Conservation (phyloP, 2,888 invertebrate species). For the Rhimphoctona megacephalus region DNA sequence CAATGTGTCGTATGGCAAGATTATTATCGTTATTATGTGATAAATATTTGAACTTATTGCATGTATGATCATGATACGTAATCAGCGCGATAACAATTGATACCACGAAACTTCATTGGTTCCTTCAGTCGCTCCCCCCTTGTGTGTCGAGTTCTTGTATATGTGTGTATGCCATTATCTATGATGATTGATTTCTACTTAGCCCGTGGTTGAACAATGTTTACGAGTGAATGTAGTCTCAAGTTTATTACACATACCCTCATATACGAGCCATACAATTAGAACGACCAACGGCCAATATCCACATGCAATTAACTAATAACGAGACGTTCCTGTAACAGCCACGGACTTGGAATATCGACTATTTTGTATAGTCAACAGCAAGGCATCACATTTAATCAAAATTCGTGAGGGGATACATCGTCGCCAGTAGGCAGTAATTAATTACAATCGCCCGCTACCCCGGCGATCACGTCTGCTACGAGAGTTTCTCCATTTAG, state of each 20-base stretch:
- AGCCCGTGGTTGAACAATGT: constrained; percentile 2
- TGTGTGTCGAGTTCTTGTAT: constrained; percentile 29
- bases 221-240: constrained; percentile 1
- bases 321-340: constrained; percentile 61
- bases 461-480: constrained; percentile 67
- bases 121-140: constrained; percentile 25
- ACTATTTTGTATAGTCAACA: constrained; percentile 11
- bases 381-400: constrained; percentile 67
- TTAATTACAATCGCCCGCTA: constrained; percentile 78
- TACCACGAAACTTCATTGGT: constrained; percentile 47
- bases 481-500: neutral
- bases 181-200: constrained; percentile 8
- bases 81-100: constrained; percentile 41
- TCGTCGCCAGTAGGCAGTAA: constrained; percentile 73
- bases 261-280: constrained; percentile 53
- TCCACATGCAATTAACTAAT: constrained; percentile 67
- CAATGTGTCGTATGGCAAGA: neutral
- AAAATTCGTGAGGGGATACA: constrained; percentile 68
- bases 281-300: constrained; percentile 61
- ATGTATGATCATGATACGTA: constrained; percentile 37
- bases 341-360: constrained; percentile 16
- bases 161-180: neutral
- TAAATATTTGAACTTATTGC: neutral
- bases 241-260: constrained; percentile 43
- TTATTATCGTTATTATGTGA: constrained; percentile 17